Conservation (phyloP, 2,113 vertebrate genomes). For the Erpornis zantholeuca region DNA sequence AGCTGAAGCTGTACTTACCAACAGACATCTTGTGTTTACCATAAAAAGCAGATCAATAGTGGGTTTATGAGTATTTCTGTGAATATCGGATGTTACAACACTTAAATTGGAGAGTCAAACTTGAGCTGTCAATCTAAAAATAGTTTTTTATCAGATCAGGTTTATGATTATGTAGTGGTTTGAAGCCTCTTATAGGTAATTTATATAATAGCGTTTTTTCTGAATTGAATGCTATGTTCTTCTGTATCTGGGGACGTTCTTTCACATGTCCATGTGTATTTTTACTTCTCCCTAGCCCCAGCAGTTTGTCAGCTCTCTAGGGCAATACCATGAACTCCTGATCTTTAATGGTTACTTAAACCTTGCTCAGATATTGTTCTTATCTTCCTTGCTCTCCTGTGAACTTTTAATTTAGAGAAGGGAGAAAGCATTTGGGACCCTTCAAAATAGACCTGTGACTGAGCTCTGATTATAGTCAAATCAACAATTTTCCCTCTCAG, state of each 20-base stretch:
- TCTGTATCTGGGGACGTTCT: background rate
- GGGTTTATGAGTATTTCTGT: background rate
- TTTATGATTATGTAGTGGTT: background rate
- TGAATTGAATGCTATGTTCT: background rate
- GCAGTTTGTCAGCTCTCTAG: background rate
- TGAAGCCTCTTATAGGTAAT: background rate
- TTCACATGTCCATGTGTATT: background rate
- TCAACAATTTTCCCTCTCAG: background rate
- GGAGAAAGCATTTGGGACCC: background rate
- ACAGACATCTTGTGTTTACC: background rate
- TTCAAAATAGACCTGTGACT: background rate
- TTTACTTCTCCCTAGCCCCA: background rate
- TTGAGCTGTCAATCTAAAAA: background rate
- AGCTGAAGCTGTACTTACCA: background rate
- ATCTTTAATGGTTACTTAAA: background rate
- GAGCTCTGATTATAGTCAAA: background rate
- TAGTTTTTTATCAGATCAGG: background rate
- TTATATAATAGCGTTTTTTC: background rate
- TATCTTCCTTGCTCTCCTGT: background rate
- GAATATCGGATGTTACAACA: background rate
- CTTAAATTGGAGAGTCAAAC: background rate
- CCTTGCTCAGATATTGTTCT: background rate
- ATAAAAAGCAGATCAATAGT: background rate
- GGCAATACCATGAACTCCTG: accelerated
- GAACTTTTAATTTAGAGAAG: background rate